phyloP scores from a whole-genome alignment of 1,140 invertebrate genomes.

The Orchesella cincta region DNA sequence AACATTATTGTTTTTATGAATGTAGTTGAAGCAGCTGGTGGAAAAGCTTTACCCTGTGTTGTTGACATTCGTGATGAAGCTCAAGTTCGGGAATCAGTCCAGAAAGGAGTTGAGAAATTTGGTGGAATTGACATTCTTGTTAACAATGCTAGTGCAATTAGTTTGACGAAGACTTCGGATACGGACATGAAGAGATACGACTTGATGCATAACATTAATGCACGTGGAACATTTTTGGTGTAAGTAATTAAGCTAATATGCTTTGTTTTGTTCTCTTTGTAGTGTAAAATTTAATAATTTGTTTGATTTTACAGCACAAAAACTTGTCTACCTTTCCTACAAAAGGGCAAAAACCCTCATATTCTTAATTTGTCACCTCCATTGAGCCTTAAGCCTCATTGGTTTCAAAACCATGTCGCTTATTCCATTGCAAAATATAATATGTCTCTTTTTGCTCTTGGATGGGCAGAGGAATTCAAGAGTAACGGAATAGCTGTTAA shows the following conservation, averaged over 20 bases:
- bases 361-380: slow-evolving; percentile 96
- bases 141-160: slow-evolving; percentile 97
- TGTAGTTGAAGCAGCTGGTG: slow-evolving; percentile 86
- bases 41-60: slow-evolving; percentile 85
- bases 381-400: slow-evolving; percentile 81
- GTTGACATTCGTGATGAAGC: slow-evolving; percentile 90
- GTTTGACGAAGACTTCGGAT: slow-evolving; percentile 77
- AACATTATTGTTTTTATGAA: slow-evolving; percentile 37
- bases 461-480: slow-evolving; percentile 91
- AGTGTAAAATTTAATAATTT: neutral
- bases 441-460: slow-evolving; percentile 98
- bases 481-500: slow-evolving; percentile 87
- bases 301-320: slow-evolving; percentile 74
- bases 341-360: slow-evolving; percentile 87
- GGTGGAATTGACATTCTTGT: slow-evolving; percentile 94
- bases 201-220: slow-evolving; percentile 89
- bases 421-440: slow-evolving; percentile 99
- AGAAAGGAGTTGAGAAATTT: slow-evolving; percentile 85
- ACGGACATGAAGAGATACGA: slow-evolving; percentile 97
- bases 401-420: slow-evolving; percentile 90
- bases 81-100: slow-evolving; percentile 80
- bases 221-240: slow-evolving; percentile 88
- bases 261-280: neutral
- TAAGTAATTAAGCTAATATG: slow-evolving; percentile 59
- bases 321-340: slow-evolving; percentile 83